Percentiles rank a stretch among this genome's conserved stretches.
Conservation (phyloP, 2,113 vertebrate species). For the Corydoras maculifer region DNA sequence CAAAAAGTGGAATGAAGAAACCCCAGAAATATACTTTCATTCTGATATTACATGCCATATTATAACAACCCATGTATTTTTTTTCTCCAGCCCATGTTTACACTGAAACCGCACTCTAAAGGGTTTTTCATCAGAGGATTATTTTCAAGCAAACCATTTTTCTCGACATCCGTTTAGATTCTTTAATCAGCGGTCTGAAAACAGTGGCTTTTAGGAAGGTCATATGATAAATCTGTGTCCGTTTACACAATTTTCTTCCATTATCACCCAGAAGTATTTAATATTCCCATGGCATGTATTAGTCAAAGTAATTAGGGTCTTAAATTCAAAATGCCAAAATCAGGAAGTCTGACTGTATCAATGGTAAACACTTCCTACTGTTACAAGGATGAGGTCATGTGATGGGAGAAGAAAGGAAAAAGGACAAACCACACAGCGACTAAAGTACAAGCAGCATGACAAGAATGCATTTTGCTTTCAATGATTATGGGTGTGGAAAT, state of each 20-base stretch:
- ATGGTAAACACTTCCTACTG: not conserved
- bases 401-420: conserved; percentile 16
- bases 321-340: not conserved
- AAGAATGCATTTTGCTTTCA: too few species aligned
- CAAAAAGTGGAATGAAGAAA: conserved; percentile 23
- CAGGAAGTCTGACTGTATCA: conserved; percentile 2
- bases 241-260: not conserved
- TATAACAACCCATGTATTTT: conserved; percentile 18
- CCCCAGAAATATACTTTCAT: not conserved
- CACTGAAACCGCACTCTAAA: conserved; percentile 4
- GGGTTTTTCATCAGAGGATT: conserved; percentile 10
- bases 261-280: not conserved
- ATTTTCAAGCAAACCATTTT: conserved; percentile 13
- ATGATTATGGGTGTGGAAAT: conserved; percentile 10
- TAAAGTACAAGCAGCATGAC: conserved; percentile 2
- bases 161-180: not conserved
- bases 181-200: too few species aligned
- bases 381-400: conserved; percentile 11
- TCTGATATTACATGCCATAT: conserved; percentile 23
- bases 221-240: conserved; percentile 1
- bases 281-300: conserved; percentile 5
- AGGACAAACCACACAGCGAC: conserved; percentile 5
- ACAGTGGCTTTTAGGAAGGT: not conserved
- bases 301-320: too few species aligned
- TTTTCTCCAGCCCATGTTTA: conserved; percentile 9